A percentile compares a stretch with the other conserved stretches of the same genome.
phyloP scores from a whole-genome alignment of 2,113 vertebrate species.

The Leucoraja erinaceus region DNA sequence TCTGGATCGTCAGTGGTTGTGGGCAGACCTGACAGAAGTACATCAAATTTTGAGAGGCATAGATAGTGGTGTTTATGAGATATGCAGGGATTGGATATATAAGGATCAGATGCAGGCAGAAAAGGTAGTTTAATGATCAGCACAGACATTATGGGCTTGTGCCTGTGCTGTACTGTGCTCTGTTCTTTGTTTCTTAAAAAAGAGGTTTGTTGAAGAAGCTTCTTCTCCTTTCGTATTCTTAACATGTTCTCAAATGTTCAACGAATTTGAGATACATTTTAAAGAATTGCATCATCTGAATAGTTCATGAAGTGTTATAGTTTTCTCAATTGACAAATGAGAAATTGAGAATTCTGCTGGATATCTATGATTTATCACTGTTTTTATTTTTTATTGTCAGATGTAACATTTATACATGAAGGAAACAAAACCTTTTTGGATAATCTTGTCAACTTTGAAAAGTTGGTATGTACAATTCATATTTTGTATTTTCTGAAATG shows the following conservation, averaged over 20 bases:
- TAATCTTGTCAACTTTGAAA: slow-evolving; percentile 95
- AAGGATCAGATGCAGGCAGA: too few species aligned
- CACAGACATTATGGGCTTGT: too few species aligned
- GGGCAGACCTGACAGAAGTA: too few species aligned
- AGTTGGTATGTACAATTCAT: slow-evolving; percentile 70
- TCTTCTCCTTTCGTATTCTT: too few species aligned
- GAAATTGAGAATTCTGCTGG: too few species aligned
- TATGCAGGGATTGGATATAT: too few species aligned
- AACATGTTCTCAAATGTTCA: background rate
- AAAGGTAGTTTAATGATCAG: too few species aligned
- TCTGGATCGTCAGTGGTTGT: too few species aligned
- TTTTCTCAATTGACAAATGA: background rate
- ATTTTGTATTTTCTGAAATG: background rate
- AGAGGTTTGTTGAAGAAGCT: background rate
- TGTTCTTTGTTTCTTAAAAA: background rate
- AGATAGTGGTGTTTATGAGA: too few species aligned
- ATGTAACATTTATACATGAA: slow-evolving; percentile 95
- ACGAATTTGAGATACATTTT: background rate
- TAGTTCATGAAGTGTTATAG: background rate
- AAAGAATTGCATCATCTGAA: background rate
- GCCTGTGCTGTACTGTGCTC: too few species aligned
- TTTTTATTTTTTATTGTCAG: slow-evolving; percentile 53
- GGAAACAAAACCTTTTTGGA: slow-evolving; percentile 97
- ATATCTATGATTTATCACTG: background rate
- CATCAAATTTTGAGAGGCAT: too few species aligned